Percentiles rank a stretch among this genome's conserved stretches.
phyloP scores from a whole-genome alignment of 2,113 vertebrate species.

The Ardeotis arabs region DNA sequence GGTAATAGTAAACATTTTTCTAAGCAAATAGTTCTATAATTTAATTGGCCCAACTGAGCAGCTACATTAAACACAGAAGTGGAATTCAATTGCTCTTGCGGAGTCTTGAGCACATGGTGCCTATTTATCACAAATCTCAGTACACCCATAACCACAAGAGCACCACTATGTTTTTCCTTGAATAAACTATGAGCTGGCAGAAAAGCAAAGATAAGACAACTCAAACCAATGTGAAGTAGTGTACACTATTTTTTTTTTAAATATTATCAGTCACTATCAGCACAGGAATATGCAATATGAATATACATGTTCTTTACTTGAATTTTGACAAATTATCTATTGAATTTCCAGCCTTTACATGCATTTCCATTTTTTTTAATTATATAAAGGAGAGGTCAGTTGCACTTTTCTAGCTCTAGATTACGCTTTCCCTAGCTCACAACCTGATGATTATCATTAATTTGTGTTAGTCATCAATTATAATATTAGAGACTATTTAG shows the following conservation, averaged over 20 bases:
- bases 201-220: constrained; percentile 22
- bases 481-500: not conserved
- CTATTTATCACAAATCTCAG: constrained; percentile 25
- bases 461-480: not conserved
- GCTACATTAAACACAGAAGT: not conserved
- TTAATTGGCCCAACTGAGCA: not conserved
- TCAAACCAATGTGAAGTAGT: not conserved
- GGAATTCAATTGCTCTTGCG: not conserved
- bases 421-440: not conserved
- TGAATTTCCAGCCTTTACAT: not conserved
- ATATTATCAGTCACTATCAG: not conserved
- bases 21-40: not conserved
- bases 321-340: not conserved
- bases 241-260: not conserved
- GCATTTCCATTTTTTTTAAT: not conserved
- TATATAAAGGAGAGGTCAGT: not conserved
- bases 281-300: not conserved
- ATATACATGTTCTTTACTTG: not conserved
- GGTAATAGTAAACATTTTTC: not conserved
- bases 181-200: constrained; percentile 23
- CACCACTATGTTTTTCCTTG: not conserved
- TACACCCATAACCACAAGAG: constrained; percentile 18
- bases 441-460: not conserved
- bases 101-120: not conserved
- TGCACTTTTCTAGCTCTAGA: not conserved